Conservation (phyloP, 2,797 vertebrate species). For the Pseudocheirus occidentalis region DNA sequence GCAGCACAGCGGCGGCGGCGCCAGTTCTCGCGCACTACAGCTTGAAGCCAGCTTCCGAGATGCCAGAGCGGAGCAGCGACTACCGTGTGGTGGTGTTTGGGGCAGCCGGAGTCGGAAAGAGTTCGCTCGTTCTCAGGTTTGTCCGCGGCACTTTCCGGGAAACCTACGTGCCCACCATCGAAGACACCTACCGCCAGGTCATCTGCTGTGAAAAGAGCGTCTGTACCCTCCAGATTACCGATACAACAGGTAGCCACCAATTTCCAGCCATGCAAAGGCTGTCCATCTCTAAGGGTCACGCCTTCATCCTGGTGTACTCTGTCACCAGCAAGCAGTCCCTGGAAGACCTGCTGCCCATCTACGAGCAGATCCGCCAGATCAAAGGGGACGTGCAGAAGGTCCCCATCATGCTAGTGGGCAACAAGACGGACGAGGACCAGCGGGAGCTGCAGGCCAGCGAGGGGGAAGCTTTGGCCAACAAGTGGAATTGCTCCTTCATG, state of each 20-base stretch:
- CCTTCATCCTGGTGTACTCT: slow-evolving; percentile 85
- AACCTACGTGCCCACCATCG: slow-evolving; percentile 82
- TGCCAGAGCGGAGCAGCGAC: slow-evolving; percentile 82
- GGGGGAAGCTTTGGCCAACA: slow-evolving; percentile 79
- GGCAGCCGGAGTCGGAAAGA: slow-evolving; percentile 84
- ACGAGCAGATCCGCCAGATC: slow-evolving; percentile 84
- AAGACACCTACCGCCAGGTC: slow-evolving; percentile 84
- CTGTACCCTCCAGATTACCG: slow-evolving; percentile 84
- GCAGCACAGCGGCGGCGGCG: not conserved
- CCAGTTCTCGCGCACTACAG: not conserved
- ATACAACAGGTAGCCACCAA: slow-evolving; percentile 83
- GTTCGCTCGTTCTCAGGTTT: slow-evolving; percentile 83
- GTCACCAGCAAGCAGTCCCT: slow-evolving; percentile 84
- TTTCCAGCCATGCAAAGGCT: slow-evolving; percentile 83
- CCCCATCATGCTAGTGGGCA: slow-evolving; percentile 84
- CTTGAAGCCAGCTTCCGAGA: not conserved
- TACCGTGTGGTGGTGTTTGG: slow-evolving; percentile 84
- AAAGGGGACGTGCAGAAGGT: slow-evolving; percentile 82
- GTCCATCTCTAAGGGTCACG: slow-evolving; percentile 83
- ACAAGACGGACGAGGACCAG: slow-evolving; percentile 80
- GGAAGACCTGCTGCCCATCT: slow-evolving; percentile 84
- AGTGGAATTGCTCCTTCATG: slow-evolving; percentile 86
- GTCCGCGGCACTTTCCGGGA: slow-evolving; percentile 83
- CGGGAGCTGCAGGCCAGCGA: slow-evolving; percentile 81
- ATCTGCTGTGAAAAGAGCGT: slow-evolving; percentile 84